Evolutionary conservation across 2,888 invertebrate genomes (phyloP).

Genomic region (Tipula vernalis): DNA sequence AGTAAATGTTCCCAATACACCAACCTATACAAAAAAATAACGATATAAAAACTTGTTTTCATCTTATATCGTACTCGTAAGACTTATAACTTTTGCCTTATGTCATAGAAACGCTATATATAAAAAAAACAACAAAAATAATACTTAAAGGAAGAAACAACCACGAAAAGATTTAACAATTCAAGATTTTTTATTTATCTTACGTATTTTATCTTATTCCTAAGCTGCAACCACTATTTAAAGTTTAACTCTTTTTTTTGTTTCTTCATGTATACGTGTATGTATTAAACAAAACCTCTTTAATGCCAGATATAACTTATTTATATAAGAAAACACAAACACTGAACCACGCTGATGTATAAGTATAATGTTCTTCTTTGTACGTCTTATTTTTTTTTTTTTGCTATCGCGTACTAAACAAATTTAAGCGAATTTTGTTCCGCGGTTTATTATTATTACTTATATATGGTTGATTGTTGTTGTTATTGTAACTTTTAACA

Average conservation of each 20-base stretch:
- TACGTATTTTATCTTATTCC: background rate
- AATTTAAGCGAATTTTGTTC: background rate
- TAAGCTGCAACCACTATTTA: background rate
- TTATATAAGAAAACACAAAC: background rate
- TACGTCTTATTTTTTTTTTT: background rate
- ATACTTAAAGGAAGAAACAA: background rate
- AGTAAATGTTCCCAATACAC: background rate
- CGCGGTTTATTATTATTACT: background rate
- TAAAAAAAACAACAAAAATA: background rate
- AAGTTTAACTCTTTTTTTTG: background rate
- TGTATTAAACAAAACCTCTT: background rate
- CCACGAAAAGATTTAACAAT: constrained; percentile 4
- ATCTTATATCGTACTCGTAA: background rate
- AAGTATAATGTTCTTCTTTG: background rate
- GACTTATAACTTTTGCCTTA: background rate
- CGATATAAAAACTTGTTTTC: background rate
- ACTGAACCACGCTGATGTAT: background rate
- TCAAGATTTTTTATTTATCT: background rate
- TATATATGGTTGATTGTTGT: background rate
- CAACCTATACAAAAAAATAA: background rate
- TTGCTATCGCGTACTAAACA: background rate
- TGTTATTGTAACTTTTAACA: background rate
- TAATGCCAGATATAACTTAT: background rate
- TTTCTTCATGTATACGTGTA: background rate
- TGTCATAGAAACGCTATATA: background rate